Evolutionary conservation across 2,113 vertebrate species (phyloP).

Genomic region (Cygnus atratus): DNA sequence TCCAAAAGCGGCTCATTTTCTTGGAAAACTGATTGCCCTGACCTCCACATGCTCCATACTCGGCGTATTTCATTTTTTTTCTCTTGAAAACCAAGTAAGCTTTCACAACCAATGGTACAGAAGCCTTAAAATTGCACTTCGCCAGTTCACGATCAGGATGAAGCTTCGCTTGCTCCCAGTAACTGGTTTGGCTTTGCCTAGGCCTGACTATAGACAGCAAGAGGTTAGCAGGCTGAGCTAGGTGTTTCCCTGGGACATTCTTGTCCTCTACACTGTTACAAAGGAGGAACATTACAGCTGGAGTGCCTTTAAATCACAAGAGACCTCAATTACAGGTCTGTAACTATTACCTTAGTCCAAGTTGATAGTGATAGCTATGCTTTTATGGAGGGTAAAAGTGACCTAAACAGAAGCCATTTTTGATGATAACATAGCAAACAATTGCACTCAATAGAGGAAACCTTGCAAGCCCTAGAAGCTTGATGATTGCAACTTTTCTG

Average conservation of each 20-base stretch:
- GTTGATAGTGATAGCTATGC: not conserved
- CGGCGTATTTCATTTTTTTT: not conserved
- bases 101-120: not conserved
- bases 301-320: not conserved
- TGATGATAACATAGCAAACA: not conserved
- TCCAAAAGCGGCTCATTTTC: not conserved
- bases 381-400: not conserved
- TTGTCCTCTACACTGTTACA: not conserved
- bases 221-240: not conserved
- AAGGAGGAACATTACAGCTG: not conserved
- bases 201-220: not conserved
- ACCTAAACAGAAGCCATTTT: not conserved
- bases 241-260: not conserved
- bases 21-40: not conserved
- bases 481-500: not conserved
- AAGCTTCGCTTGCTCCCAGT: not conserved
- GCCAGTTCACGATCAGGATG: not conserved
- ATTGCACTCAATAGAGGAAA: not conserved
- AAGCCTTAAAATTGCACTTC: constrained; percentile 7
- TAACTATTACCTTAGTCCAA: not conserved
- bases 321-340: not conserved
- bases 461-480: not conserved
- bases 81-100: not conserved
- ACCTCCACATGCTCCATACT: not conserved
- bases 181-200: not conserved